Conservation (phyloP, 2,888 invertebrate genomes). For the Bursaphelenchus okinawaensis region DNA sequence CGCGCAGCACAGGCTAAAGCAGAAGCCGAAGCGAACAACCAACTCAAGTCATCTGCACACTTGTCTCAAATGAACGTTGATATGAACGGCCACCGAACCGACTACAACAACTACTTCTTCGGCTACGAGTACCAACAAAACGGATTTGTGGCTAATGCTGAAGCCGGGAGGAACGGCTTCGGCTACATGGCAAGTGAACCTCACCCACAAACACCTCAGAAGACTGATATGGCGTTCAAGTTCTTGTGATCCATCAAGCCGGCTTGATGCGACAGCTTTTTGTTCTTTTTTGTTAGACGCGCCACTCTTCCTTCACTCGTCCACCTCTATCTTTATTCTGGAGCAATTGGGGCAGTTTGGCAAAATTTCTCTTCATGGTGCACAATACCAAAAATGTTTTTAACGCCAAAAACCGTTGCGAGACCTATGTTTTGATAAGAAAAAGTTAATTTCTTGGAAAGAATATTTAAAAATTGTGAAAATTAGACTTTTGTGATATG, state of each 20-base stretch:
- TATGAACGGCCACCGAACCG: neutral
- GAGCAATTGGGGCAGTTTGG: neutral
- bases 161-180: neutral
- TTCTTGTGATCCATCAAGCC: conserved; percentile 4
- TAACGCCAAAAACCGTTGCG: too few species aligned
- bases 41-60: neutral
- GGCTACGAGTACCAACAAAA: neutral
- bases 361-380: too few species aligned
- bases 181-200: neutral
- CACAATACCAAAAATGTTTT: too few species aligned
- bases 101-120: conserved; percentile 1
- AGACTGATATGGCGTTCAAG: conserved; percentile 3
- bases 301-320: neutral
- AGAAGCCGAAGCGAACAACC: conserved; percentile 5
- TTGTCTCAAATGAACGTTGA: neutral
- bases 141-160: neutral
- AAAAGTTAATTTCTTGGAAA: too few species aligned
- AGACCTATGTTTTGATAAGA: too few species aligned
- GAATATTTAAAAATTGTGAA: too few species aligned
- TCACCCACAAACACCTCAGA: neutral
- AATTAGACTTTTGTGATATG: too few species aligned
- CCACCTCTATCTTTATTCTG: neutral
- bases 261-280: neutral
- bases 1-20: conserved; percentile 13
- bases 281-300: neutral